These are phyloP conservation scores for Microcebus jonahi DNA, from an alignment of 2,113 vertebrate species.

Conservation along the genomic window DNA sequence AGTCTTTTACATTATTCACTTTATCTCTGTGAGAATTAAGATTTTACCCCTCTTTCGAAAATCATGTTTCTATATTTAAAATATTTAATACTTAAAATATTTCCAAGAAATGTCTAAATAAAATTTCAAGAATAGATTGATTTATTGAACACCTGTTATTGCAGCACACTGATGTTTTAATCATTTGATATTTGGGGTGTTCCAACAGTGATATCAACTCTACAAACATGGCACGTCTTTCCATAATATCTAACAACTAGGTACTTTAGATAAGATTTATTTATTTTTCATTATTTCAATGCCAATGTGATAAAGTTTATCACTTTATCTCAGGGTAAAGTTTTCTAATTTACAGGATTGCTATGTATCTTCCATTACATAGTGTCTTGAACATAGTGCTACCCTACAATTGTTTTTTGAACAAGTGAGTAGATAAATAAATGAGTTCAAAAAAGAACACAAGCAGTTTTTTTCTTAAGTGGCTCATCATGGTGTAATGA, in stretches of 20 bases:
- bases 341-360: not conserved
- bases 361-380: not conserved
- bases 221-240: not conserved
- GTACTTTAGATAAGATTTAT: not conserved
- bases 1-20: not conserved
- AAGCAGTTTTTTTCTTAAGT: not conserved
- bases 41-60: not conserved
- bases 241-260: not conserved
- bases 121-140: not conserved
- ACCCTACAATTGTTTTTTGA: not conserved
- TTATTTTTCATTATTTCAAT: not conserved
- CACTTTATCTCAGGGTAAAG: not conserved
- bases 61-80: conserved; percentile 6
- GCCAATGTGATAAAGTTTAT: not conserved
- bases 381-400: not conserved
- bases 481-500: not conserved
- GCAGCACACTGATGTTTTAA: not conserved
- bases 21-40: not conserved
- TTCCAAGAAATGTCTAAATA: not conserved
- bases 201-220: not conserved
- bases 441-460: not conserved
- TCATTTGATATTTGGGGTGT: conserved; percentile 5
- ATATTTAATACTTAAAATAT: conserved; percentile 13
- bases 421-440: not conserved
- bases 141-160: not conserved